Percentiles rank a stretch among this genome's conserved stretches.
Conservation (phyloP, 2,888 invertebrate species). For the Ernsta delagoae region DNA sequence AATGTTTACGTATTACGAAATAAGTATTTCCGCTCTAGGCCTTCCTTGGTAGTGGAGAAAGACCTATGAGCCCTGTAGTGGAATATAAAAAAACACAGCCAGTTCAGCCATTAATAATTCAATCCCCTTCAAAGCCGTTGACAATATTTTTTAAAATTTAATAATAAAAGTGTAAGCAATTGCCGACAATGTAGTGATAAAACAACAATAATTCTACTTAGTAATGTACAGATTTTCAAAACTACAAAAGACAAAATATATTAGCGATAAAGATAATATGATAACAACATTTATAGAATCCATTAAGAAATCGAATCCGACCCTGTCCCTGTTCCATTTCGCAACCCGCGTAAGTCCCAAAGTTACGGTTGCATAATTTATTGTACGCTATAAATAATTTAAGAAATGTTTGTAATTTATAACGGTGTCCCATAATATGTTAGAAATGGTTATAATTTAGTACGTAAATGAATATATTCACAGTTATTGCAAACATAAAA, state of each 20-base stretch:
- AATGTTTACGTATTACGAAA: neutral
- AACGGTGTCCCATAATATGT: slow-evolving; percentile 15
- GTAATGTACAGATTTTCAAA: no score
- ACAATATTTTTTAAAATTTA: no score
- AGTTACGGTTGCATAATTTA: slow-evolving; percentile 33
- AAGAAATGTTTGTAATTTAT: slow-evolving; percentile 32
- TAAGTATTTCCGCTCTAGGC: no score
- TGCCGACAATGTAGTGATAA: no score
- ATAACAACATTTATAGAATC: neutral
- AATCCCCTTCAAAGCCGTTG: no score
- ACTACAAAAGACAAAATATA: no score
- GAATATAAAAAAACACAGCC: no score
- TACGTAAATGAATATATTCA: neutral
- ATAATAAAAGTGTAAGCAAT: no score
- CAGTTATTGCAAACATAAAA: neutral
- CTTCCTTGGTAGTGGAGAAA: no score
- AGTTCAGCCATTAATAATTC: no score
- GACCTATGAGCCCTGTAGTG: no score
- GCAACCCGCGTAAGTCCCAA: slow-evolving; percentile 22
- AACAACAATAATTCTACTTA: no score
- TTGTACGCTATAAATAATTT: slow-evolving; percentile 29
- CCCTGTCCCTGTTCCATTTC: neutral
- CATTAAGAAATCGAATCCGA: neutral
- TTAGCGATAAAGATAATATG: neutral
- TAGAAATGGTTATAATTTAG: slow-evolving; percentile 3